Percentiles rank a stretch among this genome's conserved stretches.
Conservation (phyloP, 1,140 invertebrate genomes). For the Xylocopa sonorina region DNA sequence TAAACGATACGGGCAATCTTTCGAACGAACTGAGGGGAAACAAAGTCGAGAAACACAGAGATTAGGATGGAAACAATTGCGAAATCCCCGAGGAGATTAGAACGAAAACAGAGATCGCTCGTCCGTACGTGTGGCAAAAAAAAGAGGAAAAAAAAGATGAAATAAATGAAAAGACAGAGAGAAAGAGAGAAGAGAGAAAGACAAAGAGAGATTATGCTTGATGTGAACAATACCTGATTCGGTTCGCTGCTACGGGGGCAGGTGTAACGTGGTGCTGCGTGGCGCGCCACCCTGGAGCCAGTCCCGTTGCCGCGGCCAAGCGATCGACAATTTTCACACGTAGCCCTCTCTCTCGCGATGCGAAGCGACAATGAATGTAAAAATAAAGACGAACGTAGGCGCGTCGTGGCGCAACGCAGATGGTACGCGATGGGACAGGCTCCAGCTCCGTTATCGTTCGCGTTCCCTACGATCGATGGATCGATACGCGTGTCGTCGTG, state of each 20-base stretch:
- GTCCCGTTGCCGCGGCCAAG: not conserved
- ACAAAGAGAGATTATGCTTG: constrained; percentile 16
- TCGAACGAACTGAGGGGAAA: too few species aligned
- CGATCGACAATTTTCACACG: not conserved
- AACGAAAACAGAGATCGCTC: too few species aligned
- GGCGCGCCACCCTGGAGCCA: constrained; percentile 36
- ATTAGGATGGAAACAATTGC: not conserved
- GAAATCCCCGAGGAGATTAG: too few species aligned
- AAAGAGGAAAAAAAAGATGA: too few species aligned
- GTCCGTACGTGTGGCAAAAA: too few species aligned
- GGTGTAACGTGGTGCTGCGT: constrained; percentile 3
- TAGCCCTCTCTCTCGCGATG: too few species aligned
- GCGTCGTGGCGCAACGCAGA: not conserved
- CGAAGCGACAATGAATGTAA: not conserved
- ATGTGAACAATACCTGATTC: constrained; percentile 31
- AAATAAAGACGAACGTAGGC: not conserved
- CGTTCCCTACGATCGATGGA: constrained; percentile 17
- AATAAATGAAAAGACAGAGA: too few species aligned
- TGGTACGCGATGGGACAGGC: constrained; percentile 28
- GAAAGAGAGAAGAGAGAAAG: not conserved
- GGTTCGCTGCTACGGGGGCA: constrained; percentile 13
- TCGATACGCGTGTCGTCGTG: constrained; percentile 16
- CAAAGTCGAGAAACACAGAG: not conserved
- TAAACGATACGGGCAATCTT: not conserved
- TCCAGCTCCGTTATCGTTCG: constrained; percentile 3